Base-by-base conservation (phyloP, 2,888 invertebrate species). In the Mylabris sibirica region DNA sequence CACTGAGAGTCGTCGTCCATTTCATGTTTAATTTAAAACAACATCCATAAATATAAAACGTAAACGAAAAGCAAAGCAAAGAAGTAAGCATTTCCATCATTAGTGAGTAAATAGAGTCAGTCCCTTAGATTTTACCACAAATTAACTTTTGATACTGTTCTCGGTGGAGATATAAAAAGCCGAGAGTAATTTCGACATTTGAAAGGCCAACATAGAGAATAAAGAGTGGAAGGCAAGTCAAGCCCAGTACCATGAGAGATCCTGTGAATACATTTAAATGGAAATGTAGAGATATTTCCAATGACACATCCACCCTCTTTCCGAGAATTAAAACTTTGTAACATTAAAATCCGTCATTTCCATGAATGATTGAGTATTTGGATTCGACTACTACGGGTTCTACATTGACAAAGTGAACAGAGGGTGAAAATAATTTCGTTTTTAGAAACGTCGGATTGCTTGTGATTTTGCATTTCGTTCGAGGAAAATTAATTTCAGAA, bases 141-240 rank as follows among this genome's bases (percentile, higher is more conserved):
- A 85, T 85, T 85, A 85, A 84, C 85, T 84, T 85, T 81, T 84
- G 84, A 83, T 84, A 83, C 82, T 82, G 84, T 84, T 81, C 85
- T 85, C 85, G 79, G 78, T 79, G 85, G 85, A 80, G 83, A 83
- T 82, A 84, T 85, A 84, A 85, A 85, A 85, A 84, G 80, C 81
- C 77, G 60, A 76, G 79, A 79, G 83, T 83, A 84, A 84, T 84
- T 84, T 81, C 81, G 74, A 77, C 79, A 79, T 79, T 78, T 77
- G 75, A 76, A 73, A 71, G 73, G 72, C 74, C 70, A 61, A 68
- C 66, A 66, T 20, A 57, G 57, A 66, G 66, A 67, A 41, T 24
- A 63, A 44, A 35, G 24, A 17, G 38, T 72, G 72, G 71, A 68
- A 72, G 62, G 72, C 71, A 74, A 71, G 63, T 72, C 72, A 74